Conservation (phyloP, 2,797 vertebrate species). For the Gymnodraco acuticeps region DNA sequence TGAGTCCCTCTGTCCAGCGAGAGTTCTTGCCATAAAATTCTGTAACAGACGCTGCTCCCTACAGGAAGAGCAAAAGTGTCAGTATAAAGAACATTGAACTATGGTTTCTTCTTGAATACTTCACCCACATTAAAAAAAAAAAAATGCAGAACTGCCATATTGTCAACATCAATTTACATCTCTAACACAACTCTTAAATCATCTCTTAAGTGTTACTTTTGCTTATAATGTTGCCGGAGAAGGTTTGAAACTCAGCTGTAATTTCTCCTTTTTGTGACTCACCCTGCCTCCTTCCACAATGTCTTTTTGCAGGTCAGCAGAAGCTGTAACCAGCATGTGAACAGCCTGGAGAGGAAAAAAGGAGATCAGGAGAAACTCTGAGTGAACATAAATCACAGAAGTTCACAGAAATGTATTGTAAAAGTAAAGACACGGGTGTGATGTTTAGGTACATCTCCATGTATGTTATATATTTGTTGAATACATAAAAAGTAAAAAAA, state of each 20-base stretch:
- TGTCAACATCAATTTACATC: no score
- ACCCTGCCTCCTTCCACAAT: constrained; percentile 96
- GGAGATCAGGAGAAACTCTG: neutral
- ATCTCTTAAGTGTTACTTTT: no score
- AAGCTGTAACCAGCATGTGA: constrained; percentile 90
- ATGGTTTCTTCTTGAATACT: neutral
- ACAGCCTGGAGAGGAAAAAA: constrained; percentile 84
- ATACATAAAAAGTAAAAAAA: no score
- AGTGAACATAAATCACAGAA: neutral
- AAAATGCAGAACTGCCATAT: no score
- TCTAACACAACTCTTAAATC: no score
- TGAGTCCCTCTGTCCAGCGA: constrained; percentile 96
- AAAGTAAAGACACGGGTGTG: no score
- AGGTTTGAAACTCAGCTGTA: neutral
- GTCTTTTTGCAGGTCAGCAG: constrained; percentile 96
- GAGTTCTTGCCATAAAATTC: constrained; percentile 99
- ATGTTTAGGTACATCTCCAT: no score
- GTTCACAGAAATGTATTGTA: neutral
- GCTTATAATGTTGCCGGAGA: no score
- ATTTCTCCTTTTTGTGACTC: constrained; percentile 57
- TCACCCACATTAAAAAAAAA: no score
- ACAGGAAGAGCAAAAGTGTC: neutral
- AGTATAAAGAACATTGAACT: neutral
- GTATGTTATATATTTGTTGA: no score
- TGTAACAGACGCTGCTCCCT: constrained; percentile 92